Percentiles rank a stretch among this genome's conserved stretches.
phyloP scores from a whole-genome alignment of 2,888 invertebrate species.

The Xestia xanthographa region DNA sequence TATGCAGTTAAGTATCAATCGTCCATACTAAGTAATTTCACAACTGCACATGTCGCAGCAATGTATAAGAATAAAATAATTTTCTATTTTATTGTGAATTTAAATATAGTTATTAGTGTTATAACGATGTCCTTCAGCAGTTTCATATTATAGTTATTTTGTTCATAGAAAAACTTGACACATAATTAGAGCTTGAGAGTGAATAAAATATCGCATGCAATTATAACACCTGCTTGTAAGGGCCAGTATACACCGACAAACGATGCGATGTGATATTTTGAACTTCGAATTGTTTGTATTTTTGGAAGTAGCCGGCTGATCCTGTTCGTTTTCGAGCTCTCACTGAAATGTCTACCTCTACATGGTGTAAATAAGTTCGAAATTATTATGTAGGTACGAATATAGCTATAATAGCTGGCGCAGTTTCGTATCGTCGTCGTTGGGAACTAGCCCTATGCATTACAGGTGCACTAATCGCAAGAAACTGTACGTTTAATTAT shows the following conservation, averaged over 20 bases:
- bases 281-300: neutral
- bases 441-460: neutral
- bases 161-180: conserved; percentile 25
- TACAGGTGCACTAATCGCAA: conserved; percentile 11
- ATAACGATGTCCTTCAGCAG: conserved; percentile 2
- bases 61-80: conserved; percentile 7
- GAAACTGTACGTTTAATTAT: neutral
- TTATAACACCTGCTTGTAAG: conserved; percentile 16
- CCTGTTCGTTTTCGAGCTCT: neutral
- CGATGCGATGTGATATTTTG: neutral
- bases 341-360: neutral
- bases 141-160: conserved; percentile 19
- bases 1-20: neutral
- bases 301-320: neutral
- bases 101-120: conserved; percentile 33
- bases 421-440: neutral
- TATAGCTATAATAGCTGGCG: neutral
- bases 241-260: neutral
- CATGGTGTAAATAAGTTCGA: neutral
- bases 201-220: conserved; percentile 31
- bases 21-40: neutral
- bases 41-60: neutral
- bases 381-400: neutral
- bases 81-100: conserved; percentile 1
- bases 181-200: conserved; percentile 34